Conservation (phyloP, 2,113 vertebrate genomes). For the Rhea pennata region DNA sequence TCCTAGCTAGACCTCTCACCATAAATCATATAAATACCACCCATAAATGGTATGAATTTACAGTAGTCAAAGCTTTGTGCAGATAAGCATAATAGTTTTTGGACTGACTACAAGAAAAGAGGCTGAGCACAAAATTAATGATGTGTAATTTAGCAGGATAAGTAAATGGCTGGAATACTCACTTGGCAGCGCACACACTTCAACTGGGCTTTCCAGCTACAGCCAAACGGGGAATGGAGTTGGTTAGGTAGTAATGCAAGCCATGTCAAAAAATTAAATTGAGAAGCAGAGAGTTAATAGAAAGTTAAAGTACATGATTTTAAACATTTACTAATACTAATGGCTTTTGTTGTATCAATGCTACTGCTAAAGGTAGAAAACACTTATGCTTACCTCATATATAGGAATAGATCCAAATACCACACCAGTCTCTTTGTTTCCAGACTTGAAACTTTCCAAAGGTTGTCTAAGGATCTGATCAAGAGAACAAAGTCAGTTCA, state of each 20-base stretch:
- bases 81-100: not conserved
- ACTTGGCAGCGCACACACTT: not conserved
- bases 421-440: slow-evolving; percentile 64
- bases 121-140: not conserved
- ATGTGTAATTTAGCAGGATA: not conserved
- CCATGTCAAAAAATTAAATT: slow-evolving; percentile 25
- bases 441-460: slow-evolving; percentile 54
- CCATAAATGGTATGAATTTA: not conserved
- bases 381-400: slow-evolving; percentile 66
- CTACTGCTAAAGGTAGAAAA: not conserved
- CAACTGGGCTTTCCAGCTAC: not conserved
- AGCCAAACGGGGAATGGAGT: not conserved
- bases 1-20: not conserved
- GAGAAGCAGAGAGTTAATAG: not conserved
- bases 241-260: not conserved
- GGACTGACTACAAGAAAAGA: not conserved
- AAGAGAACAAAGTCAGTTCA: slow-evolving; percentile 23
- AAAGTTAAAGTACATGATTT: not conserved
- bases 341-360: not conserved
- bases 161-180: not conserved
- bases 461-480: slow-evolving; percentile 31
- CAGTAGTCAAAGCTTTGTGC: not conserved
- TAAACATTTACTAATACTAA: not conserved
- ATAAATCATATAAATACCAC: not conserved
- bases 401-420: slow-evolving; percentile 73